Conservation (phyloP, 2,888 invertebrate species). For the Scrobipalpa atriplicella region DNA sequence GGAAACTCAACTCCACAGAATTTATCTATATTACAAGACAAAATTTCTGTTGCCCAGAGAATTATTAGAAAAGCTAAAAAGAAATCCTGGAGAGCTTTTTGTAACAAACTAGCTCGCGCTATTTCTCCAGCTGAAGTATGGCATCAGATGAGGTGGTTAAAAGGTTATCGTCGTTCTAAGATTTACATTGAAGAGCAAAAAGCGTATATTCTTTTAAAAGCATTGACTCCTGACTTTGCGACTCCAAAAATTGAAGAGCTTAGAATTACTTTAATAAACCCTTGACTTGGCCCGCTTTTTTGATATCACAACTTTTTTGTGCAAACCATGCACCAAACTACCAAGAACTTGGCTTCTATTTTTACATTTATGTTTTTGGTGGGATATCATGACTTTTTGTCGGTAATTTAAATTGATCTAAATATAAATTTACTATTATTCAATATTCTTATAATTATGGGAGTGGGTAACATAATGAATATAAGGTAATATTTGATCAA, state of each 20-base stretch:
- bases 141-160: neutral
- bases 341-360: too few species aligned
- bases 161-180: neutral
- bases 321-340: too few species aligned
- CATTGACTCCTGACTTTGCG: neutral
- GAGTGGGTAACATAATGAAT: too few species aligned
- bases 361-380: too few species aligned
- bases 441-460: too few species aligned
- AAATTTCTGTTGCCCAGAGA: conserved; percentile 28
- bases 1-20: conserved; percentile 36
- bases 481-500: too few species aligned
- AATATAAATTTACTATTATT: too few species aligned
- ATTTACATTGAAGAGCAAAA: neutral
- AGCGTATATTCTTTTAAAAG: neutral
- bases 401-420: too few species aligned
- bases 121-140: neutral
- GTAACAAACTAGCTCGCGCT: neutral
- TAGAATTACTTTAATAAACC: too few species aligned
- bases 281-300: too few species aligned
- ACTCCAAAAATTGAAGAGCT: neutral
- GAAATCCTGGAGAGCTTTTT: neutral
- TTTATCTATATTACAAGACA: conserved; percentile 25
- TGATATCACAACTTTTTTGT: too few species aligned
- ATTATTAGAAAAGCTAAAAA: conserved; percentile 15
- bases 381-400: too few species aligned